phyloP scores from a whole-genome alignment of 1,140 invertebrate genomes.

The Helicoverpa zea region DNA sequence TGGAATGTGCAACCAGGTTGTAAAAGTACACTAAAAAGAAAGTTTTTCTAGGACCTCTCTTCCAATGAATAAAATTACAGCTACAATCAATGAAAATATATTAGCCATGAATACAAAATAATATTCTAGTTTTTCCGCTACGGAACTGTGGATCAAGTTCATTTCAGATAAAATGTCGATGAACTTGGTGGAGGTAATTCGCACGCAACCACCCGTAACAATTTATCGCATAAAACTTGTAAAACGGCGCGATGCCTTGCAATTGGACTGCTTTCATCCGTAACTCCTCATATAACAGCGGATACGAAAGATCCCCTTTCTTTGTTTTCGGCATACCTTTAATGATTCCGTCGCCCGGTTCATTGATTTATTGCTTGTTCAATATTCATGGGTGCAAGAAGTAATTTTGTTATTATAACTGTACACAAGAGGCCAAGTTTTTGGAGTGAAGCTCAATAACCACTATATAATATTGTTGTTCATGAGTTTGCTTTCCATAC shows the following conservation, averaged over 20 bases:
- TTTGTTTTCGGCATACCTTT: constrained; percentile 35
- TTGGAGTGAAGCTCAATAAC: background rate
- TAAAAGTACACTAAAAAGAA: background rate
- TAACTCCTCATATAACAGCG: constrained; percentile 42
- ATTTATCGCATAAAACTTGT: constrained; percentile 62
- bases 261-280: constrained; percentile 52
- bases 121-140: constrained; percentile 6
- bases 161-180: constrained; percentile 59
- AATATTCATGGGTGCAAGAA: constrained; percentile 21
- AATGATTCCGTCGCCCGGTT: constrained; percentile 12
- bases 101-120: background rate
- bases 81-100: background rate
- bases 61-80: background rate
- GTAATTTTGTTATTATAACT: constrained; percentile 35
- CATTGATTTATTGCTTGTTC: constrained; percentile 32
- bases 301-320: constrained; percentile 27
- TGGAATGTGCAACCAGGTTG: constrained; percentile 28
- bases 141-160: constrained; percentile 54
- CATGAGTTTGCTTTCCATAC: background rate
- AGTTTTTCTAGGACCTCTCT: too few species aligned
- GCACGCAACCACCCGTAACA: constrained; percentile 62
- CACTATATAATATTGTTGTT: background rate
- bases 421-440: background rate
- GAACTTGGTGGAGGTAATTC: constrained; percentile 63
- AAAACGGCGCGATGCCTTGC: constrained; percentile 51